Base-by-base conservation (phyloP, 2,113 vertebrate genomes). In the Larimichthys polyactis region DNA sequence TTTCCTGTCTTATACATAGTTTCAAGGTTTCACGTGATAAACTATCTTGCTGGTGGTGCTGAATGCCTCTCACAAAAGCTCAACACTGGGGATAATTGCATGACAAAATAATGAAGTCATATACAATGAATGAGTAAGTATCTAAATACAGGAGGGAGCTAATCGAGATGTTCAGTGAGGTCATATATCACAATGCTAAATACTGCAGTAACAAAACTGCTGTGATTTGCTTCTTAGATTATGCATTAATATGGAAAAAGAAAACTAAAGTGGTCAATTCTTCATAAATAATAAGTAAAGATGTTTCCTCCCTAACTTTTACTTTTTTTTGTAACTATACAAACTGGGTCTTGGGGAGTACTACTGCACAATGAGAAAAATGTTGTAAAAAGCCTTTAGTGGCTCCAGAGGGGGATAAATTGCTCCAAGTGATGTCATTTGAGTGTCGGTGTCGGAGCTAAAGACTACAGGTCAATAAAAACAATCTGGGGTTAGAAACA, bases 101-200 rank as follows among this genome's bases (percentile, higher is more conserved):
- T 60, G 32, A 71, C 43, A 82, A 73, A 71, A 83, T 71, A 84
- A 76, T 73, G 32, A 75, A 63, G 36, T 75, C 8, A 55, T 49
- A 55, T 3, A 5, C 24, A 73, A n/a, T 83, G 76, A 71, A 62
- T 71, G 58, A 79, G 57, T 49, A 57, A 62, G 17, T 10, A 71
- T 59, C 66, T 65, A 55, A 70, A 60, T 44, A 24, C 60, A 65
- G 29, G 24, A 44, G 24, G 40, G 71, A 77, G 73, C 72, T 71
- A 87, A 58, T 24, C 20, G 49, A 82, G 79, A 22, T 49, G 51
- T 32, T 81, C 29, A 19, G n/a, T 59, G 24, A 71, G 66, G 57
- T 83, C 17, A 46, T 84, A 65, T 52, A 78, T 88, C 76, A 75
- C 77, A 24, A 48, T 57, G 62, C 55, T 76, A 76, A 86, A 62